Evolutionary conservation across 1,140 invertebrate genomes (phyloP).

Genomic region (Drosophila paulistorum): DNA sequence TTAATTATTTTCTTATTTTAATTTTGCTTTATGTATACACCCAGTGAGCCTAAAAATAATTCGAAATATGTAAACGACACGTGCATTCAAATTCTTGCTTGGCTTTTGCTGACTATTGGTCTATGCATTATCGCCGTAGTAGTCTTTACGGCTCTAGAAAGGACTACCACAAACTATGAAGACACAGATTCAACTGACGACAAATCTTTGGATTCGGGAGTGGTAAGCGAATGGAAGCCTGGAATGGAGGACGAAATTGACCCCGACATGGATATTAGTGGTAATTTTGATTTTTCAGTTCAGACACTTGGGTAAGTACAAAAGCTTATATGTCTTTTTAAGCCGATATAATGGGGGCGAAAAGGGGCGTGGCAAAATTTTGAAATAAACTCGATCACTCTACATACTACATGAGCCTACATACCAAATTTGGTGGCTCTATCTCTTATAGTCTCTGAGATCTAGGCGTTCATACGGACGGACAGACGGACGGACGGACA

Average conservation of each 20-base stretch:
- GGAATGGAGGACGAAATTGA: not conserved
- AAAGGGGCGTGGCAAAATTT: no score
- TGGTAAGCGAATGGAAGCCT: not conserved
- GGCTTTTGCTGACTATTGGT: conserved; percentile 47
- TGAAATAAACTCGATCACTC: no score
- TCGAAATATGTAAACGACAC: conserved; percentile 5
- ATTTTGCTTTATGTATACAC: conserved; percentile 56
- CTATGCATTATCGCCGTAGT: conserved; percentile 40
- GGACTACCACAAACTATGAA: not conserved
- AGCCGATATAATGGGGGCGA: no score
- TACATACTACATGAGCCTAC: no score
- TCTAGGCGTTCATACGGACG: no score
- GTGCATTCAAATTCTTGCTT: conserved; percentile 38
- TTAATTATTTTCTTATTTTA: conserved; percentile 38
- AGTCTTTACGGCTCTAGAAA: conserved; percentile 31
- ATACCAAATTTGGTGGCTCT: no score
- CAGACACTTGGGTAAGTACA: conserved; percentile 30
- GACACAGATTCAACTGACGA: not conserved
- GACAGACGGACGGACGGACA: no score
- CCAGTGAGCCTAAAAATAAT: not conserved
- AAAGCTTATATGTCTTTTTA: no score
- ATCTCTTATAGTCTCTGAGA: no score
- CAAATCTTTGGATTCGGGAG: not conserved
- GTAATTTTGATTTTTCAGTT: conserved; percentile 18
- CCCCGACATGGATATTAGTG: not conserved